Evolutionary conservation across 2,888 invertebrate genomes (phyloP), one percentile per base, ranked within the genome.

Genomic region (Euzophera pinguis): DNA sequence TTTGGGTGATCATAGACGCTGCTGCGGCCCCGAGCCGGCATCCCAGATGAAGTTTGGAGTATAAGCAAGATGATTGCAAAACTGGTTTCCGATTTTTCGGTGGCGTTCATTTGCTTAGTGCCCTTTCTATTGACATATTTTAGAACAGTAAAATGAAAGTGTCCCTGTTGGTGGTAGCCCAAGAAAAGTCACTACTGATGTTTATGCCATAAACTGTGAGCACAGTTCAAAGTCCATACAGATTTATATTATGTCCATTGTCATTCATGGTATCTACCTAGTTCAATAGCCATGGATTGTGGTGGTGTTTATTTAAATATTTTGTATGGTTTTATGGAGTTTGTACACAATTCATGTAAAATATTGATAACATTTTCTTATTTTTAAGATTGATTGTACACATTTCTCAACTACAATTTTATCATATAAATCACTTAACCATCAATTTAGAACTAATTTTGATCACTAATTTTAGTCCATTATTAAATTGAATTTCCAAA

Each of bases 81-180:
- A 84, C 79, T 79, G 78, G 78, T 84, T 82, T 83, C 81, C 74
- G 78, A 86, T 80, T 75, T 82, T 80, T 85, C 80, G 82, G 84
- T 87, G 89, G 85, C 80, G 80, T 86, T 85, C 77, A 82, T 86
- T 86, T 84, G 84, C 87, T 86, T 88, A 86, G 84, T 88, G 85
- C 83, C 86, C 86, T 81, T 78, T 83, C 72, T 75, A 73, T 79
- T 74, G 73, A 75, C 72, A 63, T 73, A 71, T 67, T 59, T 69
- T 77, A 73, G 64, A 68, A 65, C 70, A 59, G 65, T 63, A 69
- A 67, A 65, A 64, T 53, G 54, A 32, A 62, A 72, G 73, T 71
- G 71, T 71, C 73, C 74, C 72, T 71, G 68, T 78, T 72, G 77
- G 82, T 83, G 81, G 80, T 83, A 81, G 81, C 73, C 71, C 59